phyloP scores from a whole-genome alignment of 2,113 vertebrate genomes.

The Morone saxatilis region DNA sequence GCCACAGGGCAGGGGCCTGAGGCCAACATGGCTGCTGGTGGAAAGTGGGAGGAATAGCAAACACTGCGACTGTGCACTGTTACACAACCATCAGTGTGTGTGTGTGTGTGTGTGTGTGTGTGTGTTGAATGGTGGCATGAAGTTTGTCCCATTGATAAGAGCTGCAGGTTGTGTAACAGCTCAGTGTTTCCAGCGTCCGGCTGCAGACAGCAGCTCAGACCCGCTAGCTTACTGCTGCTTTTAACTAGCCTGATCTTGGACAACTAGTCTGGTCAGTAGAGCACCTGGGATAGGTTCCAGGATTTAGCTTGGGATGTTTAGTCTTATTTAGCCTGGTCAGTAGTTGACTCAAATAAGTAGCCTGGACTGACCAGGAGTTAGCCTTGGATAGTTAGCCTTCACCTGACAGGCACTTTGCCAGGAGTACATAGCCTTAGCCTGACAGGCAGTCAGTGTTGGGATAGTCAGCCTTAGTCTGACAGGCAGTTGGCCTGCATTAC shows the following conservation, averaged over 20 bases:
- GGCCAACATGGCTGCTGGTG: conserved; percentile 53
- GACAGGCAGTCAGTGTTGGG: background rate
- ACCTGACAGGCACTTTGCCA: background rate
- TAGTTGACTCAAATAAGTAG: background rate
- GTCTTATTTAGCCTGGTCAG: conserved; percentile 31
- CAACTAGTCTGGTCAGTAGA: conserved; percentile 39
- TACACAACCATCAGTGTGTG: conserved; percentile 41
- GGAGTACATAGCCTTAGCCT: background rate
- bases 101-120: conserved; percentile 31
- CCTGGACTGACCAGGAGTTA: conserved; percentile 1
- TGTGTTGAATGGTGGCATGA: conserved; percentile 55
- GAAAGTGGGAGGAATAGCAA: conserved; percentile 50
- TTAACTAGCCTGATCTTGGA: conserved; percentile 23
- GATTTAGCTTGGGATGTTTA: background rate
- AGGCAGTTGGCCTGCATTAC: background rate
- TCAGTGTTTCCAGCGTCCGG: conserved; percentile 34
- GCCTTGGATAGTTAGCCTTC: background rate
- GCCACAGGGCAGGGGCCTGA: background rate
- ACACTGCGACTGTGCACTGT: conserved; percentile 48
- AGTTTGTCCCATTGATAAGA: conserved; percentile 78
- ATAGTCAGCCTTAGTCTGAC: background rate
- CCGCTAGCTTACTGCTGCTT: background rate
- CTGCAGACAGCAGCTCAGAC: conserved; percentile 44
- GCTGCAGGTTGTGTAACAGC: conserved; percentile 63
- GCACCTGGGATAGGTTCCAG: background rate